These are phyloP conservation scores for Danio tinwini DNA, from an alignment of 2,797 vertebrate genomes.

Conservation along the genomic window DNA sequence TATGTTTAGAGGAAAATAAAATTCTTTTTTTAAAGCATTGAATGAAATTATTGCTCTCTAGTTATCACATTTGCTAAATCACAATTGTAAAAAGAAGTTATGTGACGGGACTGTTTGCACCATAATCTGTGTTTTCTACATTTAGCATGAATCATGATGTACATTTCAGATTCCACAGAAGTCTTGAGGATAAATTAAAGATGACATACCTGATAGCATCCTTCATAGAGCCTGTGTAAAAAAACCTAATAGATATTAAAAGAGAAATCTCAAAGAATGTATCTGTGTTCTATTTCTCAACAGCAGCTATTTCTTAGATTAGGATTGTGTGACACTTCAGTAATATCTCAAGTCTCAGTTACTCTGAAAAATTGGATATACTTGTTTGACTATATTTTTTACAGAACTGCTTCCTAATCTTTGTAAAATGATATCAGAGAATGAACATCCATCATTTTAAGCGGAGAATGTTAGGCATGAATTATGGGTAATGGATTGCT, in stretches of 20 bases:
- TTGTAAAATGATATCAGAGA: slow-evolving; percentile 7
- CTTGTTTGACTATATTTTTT: slow-evolving; percentile 3
- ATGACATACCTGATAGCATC: slow-evolving; percentile 70
- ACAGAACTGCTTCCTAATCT: background rate
- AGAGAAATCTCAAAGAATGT: slow-evolving; percentile 44
- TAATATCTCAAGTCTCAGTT: slow-evolving; percentile 67
- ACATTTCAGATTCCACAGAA: slow-evolving; percentile 74
- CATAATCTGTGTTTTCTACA: slow-evolving; percentile 57
- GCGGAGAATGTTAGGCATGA: background rate
- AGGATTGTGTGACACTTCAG: slow-evolving; percentile 33
- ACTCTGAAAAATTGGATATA: slow-evolving; percentile 48
- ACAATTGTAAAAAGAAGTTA: background rate
- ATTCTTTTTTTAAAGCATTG: background rate
- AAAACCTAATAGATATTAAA: slow-evolving; percentile 55
- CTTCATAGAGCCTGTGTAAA: slow-evolving; percentile 53
- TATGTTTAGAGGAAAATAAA: no score
- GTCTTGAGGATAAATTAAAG: slow-evolving; percentile 69
- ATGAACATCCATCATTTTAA: background rate
- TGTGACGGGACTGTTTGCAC: slow-evolving; percentile 28
- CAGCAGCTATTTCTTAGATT: slow-evolving; percentile 41
- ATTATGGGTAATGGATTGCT: background rate
- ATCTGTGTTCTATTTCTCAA: slow-evolving; percentile 35
- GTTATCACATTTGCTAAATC: no score
- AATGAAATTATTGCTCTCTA: background rate
- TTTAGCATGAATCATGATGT: slow-evolving; percentile 50